Percentiles rank a stretch among this genome's conserved stretches.
These are phyloP conservation scores for Nymphalis io DNA, from an alignment of 1,140 invertebrate species.

Conservation along the genomic window DNA sequence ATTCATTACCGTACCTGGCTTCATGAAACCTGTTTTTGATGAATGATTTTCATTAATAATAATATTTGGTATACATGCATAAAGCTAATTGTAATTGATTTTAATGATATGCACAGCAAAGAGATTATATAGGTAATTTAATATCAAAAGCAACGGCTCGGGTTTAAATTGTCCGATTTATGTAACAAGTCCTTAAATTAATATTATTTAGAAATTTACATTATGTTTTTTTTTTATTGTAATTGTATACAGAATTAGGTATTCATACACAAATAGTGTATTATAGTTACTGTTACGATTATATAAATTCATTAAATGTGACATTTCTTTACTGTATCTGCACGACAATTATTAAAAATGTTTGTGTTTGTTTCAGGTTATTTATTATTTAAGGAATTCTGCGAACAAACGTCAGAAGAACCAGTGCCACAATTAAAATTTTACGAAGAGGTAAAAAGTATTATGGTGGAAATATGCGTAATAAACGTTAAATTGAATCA, in stretches of 20 bases:
- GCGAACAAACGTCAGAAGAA: conserved; percentile 97
- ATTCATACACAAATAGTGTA: too few species aligned
- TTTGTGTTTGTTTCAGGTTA: conserved; percentile 90
- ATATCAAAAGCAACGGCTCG: too few species aligned
- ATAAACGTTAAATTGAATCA: conserved; percentile 11
- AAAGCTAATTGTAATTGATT: too few species aligned
- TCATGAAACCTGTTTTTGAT: neutral
- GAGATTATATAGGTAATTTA: too few species aligned
- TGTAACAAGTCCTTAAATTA: too few species aligned
- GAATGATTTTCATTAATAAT: neutral
- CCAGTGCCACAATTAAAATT: conserved; percentile 98
- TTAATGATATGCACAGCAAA: too few species aligned
- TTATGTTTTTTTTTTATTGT: too few species aligned
- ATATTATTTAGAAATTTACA: too few species aligned
- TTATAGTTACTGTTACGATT: too few species aligned
- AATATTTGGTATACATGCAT: neutral
- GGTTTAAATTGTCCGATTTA: too few species aligned
- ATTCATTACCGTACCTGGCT: neutral
- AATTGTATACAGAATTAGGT: too few species aligned
- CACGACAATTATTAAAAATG: neutral
- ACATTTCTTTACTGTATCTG: neutral
- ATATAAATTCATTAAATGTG: too few species aligned
- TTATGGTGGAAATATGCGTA: neutral
- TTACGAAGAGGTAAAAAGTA: conserved; percentile 95
- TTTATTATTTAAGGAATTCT: conserved; percentile 99